Conservation (phyloP, 2,888 invertebrate genomes). For the Troides helena region DNA sequence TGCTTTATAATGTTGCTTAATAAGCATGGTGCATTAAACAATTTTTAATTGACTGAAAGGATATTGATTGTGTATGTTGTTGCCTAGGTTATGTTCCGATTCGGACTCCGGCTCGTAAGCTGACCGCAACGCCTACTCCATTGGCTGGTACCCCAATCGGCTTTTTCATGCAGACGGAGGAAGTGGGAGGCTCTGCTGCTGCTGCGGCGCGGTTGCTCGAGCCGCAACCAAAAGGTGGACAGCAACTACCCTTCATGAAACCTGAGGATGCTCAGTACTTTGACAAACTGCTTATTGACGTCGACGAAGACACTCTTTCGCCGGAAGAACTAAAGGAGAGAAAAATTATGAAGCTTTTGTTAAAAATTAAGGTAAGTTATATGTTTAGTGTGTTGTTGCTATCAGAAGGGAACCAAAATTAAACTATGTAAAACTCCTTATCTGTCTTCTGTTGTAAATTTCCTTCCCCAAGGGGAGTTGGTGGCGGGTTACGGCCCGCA, state of each 20-base stretch:
- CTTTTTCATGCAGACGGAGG: conserved; percentile 96
- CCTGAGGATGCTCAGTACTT: conserved; percentile 99
- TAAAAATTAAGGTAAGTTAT: conserved; percentile 92
- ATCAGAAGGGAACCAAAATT: not conserved
- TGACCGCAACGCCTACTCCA: conserved; percentile 99
- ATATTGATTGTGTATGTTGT: conserved; percentile 52
- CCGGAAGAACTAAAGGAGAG: conserved; percentile 99
- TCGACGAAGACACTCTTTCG: conserved; percentile 96
- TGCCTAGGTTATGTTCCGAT: conserved; percentile 93
- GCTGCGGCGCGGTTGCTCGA: conserved; percentile 91
- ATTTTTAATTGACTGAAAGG: conserved; percentile 7
- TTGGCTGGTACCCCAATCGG: conserved; percentile 95
- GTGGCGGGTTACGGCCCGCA: too few species aligned
- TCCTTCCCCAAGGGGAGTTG: too few species aligned
- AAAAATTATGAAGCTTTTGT: conserved; percentile 98
- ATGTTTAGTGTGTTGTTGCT: not conserved
- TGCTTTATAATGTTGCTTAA: conserved; percentile 38
- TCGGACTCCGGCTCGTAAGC: conserved; percentile 97
- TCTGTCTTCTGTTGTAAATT: too few species aligned
- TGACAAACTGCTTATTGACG: conserved; percentile 98
- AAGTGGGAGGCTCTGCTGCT: conserved; percentile 89
- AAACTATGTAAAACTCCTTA: too few species aligned
- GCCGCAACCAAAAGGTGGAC: conserved; percentile 95
- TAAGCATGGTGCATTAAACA: conserved; percentile 31
- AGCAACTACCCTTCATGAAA: conserved; percentile 98